Evolutionary conservation across 2,113 vertebrate species (phyloP).

Genomic region (Elephantulus edwardii): DNA sequence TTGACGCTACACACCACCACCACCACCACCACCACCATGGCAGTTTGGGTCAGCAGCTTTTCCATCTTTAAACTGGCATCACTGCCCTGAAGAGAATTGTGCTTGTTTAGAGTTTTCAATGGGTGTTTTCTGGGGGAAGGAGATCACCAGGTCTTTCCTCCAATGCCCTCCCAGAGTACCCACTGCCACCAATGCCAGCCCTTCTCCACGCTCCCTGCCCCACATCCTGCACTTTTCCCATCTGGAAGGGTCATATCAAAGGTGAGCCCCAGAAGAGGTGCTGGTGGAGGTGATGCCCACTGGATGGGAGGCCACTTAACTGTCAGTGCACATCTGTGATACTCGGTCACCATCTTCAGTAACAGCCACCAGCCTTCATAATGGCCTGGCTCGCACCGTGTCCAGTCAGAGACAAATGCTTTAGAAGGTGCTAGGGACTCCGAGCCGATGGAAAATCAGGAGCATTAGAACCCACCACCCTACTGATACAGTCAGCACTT

Average conservation of each 20-base stretch:
- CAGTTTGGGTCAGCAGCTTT: too few relatives aligned
- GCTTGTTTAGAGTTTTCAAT: background rate
- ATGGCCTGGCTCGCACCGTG: background rate
- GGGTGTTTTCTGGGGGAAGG: background rate
- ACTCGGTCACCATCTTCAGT: background rate
- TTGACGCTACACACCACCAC: too few relatives aligned
- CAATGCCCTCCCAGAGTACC: too few relatives aligned
- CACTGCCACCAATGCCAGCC: background rate
- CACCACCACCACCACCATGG: too few relatives aligned
- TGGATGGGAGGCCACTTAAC: fast-evolving
- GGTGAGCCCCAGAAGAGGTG: background rate
- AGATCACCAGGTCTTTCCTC: background rate
- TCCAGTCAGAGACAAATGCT: background rate
- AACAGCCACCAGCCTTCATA: background rate
- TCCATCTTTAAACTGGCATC: too few relatives aligned
- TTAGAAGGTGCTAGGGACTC: background rate
- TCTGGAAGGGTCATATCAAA: constrained; percentile 7
- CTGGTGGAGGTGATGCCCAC: background rate
- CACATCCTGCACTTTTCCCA: background rate
- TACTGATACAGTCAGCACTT: background rate
- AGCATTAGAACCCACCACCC: fast-evolving
- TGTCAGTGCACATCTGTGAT: background rate
- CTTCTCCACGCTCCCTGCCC: constrained; percentile 9
- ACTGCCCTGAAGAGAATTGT: too few relatives aligned
- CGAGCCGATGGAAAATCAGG: background rate